Percentiles rank a stretch among this genome's conserved stretches.
Conservation (phyloP, 2,888 invertebrate species). For the Rhodophaea formosa region DNA sequence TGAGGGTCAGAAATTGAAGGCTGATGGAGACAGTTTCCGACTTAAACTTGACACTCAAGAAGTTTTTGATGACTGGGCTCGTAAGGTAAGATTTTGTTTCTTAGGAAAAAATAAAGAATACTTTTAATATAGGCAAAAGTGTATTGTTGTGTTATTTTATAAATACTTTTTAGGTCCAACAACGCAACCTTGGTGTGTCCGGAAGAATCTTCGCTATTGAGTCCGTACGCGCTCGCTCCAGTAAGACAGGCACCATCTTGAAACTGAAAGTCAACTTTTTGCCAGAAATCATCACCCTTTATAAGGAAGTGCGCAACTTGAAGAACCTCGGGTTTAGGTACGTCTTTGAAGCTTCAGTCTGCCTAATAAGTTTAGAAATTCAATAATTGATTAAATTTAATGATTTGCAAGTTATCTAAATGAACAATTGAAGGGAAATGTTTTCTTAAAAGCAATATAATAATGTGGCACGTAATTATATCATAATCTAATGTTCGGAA, state of each 20-base stretch:
- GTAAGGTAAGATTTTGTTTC: conserved; percentile 79
- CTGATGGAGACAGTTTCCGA: conserved; percentile 98
- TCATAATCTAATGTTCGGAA: too few relatives aligned
- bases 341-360: too few relatives aligned
- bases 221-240: conserved; percentile 87
- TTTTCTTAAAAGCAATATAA: too few relatives aligned
- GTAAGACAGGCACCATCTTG: conserved; percentile 90
- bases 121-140: too few relatives aligned
- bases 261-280: conserved; percentile 96
- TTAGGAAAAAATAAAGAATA: neutral
- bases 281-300: conserved; percentile 98
- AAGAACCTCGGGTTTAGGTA: conserved; percentile 94
- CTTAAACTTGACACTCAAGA: conserved; percentile 97
- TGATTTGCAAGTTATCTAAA: too few relatives aligned
- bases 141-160: too few relatives aligned
- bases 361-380: too few relatives aligned
- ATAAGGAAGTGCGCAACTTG: conserved; percentile 98
- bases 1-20: conserved; percentile 98
- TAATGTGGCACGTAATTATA: too few relatives aligned
- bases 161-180: conserved; percentile 83
- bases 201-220: conserved; percentile 98
- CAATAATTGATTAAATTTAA: too few relatives aligned
- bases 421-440: too few relatives aligned
- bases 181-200: conserved; percentile 95
- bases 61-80: conserved; percentile 99